Percentiles rank a stretch among this genome's conserved stretches.
Conservation (phyloP, 2,888 invertebrate genomes). For the Acleris emargana region DNA sequence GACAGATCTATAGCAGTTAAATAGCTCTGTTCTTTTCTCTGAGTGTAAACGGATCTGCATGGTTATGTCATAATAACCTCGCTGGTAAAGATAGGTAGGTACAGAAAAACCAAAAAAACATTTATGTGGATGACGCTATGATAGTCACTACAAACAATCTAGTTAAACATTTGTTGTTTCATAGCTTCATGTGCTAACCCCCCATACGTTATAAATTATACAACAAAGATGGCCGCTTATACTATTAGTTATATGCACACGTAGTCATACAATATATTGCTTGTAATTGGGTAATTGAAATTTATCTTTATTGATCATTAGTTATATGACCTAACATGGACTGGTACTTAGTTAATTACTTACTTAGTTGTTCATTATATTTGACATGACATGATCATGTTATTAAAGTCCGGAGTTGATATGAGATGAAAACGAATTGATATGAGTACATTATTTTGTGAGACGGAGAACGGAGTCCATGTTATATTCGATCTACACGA, state of each 20-base stretch:
- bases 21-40: too few species aligned
- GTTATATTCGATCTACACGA: too few species aligned
- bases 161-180: constrained; percentile 11
- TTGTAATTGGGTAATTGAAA: constrained; percentile 34
- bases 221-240: constrained; percentile 24
- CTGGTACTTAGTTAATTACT: constrained; percentile 27
- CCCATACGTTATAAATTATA: constrained; percentile 29
- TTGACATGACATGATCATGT: not conserved
- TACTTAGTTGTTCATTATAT: constrained; percentile 9
- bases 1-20: too few species aligned
- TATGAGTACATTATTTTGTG: too few species aligned
- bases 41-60: too few species aligned
- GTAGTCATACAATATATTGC: constrained; percentile 20
- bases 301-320: constrained; percentile 35
- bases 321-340: constrained; percentile 23
- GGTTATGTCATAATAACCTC: too few species aligned
- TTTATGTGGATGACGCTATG: too few species aligned
- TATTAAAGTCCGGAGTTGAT: too few species aligned
- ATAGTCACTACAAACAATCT: not conserved
- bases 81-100: too few species aligned
- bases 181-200: constrained; percentile 15
- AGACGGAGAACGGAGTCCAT: too few species aligned
- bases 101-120: too few species aligned
- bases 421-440: too few species aligned
- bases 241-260: constrained; percentile 9